Evolutionary conservation across 37 sponge, comb jelly and placozoan genomes (phyloP).

Genomic region (Bolinopsis microptera): DNA sequence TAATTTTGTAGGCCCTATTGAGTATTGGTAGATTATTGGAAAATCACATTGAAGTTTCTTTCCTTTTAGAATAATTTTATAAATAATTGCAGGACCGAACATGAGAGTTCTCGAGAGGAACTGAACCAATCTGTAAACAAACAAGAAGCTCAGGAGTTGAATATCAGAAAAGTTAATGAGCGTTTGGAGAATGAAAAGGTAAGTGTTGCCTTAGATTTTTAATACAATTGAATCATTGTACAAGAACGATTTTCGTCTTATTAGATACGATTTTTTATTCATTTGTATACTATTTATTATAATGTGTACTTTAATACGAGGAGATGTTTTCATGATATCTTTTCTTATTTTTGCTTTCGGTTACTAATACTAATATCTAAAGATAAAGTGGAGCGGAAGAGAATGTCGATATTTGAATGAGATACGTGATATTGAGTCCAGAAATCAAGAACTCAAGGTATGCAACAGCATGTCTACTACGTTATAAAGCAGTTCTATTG

Average conservation of each 20-base stretch:
- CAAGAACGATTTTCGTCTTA: no score
- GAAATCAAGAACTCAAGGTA: conserved; percentile 2
- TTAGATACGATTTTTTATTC: no score
- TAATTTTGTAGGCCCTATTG: no score
- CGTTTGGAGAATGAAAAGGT: neutral
- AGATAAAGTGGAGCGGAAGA: conserved; percentile 57
- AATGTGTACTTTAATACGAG: neutral
- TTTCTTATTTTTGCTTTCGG: no score
- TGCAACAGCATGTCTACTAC: neutral
- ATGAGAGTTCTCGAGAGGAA: neutral
- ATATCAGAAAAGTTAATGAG: neutral
- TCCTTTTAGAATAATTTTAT: no score
- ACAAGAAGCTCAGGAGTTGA: neutral
- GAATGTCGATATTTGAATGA: conserved; percentile 44
- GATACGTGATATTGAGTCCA: neutral
- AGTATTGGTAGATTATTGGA: no score
- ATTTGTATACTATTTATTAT: no score
- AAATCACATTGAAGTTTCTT: no score
- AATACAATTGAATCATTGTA: neutral
- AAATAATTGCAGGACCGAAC: neutral
- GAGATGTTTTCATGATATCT: neutral
- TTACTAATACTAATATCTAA: neutral
- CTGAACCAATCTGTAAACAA: neutral
- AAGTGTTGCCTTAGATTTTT: neutral
- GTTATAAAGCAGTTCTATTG: no score